A percentile compares a stretch with the other conserved stretches of the same genome.
phyloP scores from a whole-genome alignment of 2,113 vertebrate genomes.

The Dromas ardeola region DNA sequence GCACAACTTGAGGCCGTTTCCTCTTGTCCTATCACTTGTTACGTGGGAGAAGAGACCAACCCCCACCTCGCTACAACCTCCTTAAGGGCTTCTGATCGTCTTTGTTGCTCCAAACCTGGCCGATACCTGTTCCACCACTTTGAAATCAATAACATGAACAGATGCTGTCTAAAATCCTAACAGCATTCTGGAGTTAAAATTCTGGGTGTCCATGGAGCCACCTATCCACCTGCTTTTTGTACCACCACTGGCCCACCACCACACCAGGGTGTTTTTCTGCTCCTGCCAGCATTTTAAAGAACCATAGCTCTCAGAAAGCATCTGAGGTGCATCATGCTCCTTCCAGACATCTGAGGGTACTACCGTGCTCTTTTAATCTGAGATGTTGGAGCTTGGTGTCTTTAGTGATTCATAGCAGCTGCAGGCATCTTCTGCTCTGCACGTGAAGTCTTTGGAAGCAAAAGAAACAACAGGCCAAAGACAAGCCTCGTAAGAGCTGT shows the following conservation, averaged over 20 bases:
- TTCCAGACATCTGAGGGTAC: neutral
- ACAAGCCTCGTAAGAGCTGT: neutral
- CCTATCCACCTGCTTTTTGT: neutral
- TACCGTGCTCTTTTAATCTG: neutral
- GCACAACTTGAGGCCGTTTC: neutral
- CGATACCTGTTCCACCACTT: neutral
- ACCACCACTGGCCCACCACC: neutral
- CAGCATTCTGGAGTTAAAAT: neutral
- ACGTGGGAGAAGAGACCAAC: neutral
- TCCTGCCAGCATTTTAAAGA: neutral
- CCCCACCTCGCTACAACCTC: neutral
- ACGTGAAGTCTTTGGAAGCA: neutral
- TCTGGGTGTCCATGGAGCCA: neutral
- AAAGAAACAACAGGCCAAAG: conserved; percentile 6
- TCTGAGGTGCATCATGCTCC: neutral
- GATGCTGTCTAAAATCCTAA: neutral
- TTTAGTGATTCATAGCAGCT: neutral
- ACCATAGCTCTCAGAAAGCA: neutral
- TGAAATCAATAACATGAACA: neutral
- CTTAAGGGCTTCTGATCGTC: neutral
- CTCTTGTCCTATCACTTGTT: neutral
- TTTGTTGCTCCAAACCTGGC: neutral
- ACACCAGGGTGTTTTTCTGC: neutral
- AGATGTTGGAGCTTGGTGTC: neutral
- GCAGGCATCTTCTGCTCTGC: neutral